Evolutionary conservation across 2,888 invertebrate genomes (phyloP), one percentile per base, ranked within the genome.

Genomic region (Drosophila nigricruria): DNA sequence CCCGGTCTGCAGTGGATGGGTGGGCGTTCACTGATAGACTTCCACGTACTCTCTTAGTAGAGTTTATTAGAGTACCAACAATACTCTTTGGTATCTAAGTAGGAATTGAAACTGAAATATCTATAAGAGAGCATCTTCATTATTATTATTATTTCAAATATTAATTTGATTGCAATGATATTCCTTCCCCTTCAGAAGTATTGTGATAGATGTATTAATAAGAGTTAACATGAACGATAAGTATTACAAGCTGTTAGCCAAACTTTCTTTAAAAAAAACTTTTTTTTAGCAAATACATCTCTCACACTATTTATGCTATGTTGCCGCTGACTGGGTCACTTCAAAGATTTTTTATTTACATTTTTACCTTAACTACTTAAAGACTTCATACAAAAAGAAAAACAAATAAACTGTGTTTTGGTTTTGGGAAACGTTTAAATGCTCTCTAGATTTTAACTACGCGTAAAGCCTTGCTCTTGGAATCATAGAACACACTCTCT

Each of bases 21-120:
- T 84, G 89, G 83, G 88, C 75, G 77, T 71, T 66, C 42, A 20
- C 32, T 40, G 70, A 77, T 62, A 43, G 36, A 54, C 9, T 64
- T 71, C 73, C 18, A 45, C 8, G 53, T 47, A 71, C 12, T 53
- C 20, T 23, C 20, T 20, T 34, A 14, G 36, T 65, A 42, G 25
- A 34, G 5, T 43, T 43, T 23, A 43, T 1, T 14, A 18, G 20
- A 20, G 20, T 40, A 40, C 40, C 5, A 34, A n/a, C 40, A 30
- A 30, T 45, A 43, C n/a, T n/a, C n/a, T 32, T 30, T 30, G 30
- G 30, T 8, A 30, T 30, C 30, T 30, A 30, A 32, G 32, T 32
- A 3, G 10, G 32, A 32, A 12, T 10, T 32, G 14, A 32, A 32
- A 32, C 8, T 30, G n/a, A n/a, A n/a, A n/a, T n/a, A n/a, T n/a